Conservation (phyloP, 2,888 invertebrate species). For the Tanypteryx hageni region DNA sequence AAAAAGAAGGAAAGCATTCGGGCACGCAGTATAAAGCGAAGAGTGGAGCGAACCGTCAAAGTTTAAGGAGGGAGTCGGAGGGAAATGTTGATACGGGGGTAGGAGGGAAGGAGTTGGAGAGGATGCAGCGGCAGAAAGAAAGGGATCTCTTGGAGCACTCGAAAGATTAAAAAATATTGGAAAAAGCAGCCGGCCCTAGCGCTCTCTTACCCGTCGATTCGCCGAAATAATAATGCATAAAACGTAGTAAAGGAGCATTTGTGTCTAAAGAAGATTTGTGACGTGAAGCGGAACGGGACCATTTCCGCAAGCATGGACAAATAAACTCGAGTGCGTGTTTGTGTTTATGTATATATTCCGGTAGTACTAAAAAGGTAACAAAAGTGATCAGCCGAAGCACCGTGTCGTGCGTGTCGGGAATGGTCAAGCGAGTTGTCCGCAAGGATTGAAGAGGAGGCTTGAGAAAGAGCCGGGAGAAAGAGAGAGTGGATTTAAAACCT, state of each 20-base stretch:
- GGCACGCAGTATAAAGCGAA: not conserved
- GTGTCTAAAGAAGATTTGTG: not conserved
- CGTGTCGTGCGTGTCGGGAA: not conserved
- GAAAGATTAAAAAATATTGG: constrained; percentile 11
- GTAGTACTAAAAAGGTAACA: not conserved
- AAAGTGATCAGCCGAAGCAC: not conserved
- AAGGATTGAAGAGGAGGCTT: too few relatives aligned
- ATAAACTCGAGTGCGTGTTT: not conserved
- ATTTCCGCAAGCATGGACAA: not conserved
- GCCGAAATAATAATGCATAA: not conserved
- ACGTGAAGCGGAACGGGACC: not conserved
- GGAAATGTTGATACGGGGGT: not conserved
- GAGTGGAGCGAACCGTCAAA: not conserved
- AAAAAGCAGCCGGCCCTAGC: not conserved
- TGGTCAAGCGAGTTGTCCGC: too few relatives aligned
- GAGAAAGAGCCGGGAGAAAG: too few relatives aligned
- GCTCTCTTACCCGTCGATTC: not conserved
- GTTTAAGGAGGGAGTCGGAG: not conserved
- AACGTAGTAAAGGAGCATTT: not conserved
- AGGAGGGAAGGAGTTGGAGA: not conserved
- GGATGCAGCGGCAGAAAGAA: not conserved
- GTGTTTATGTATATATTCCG: not conserved
- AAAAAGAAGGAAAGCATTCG: not conserved
- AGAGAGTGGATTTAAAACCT: too few relatives aligned
- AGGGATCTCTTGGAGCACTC: not conserved